Evolutionary conservation across 2,797 vertebrate genomes (phyloP).

Genomic region (Sorex maritimensis): DNA sequence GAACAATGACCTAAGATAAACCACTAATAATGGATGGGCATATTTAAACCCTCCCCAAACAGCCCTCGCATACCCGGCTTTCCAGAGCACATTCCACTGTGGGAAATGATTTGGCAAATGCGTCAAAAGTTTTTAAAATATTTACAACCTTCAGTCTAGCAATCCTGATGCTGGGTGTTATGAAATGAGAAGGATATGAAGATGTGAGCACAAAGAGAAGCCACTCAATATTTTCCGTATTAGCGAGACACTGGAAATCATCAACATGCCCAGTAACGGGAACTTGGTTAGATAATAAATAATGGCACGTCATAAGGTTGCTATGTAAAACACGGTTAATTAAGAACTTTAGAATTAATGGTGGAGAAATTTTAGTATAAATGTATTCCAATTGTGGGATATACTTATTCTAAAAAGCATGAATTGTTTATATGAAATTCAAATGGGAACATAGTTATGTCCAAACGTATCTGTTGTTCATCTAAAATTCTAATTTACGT

Average conservation of each 20-base stretch:
- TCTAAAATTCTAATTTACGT: slow-evolving; percentile 55
- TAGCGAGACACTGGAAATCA: slow-evolving; percentile 50
- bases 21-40: neutral
- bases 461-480: slow-evolving; percentile 52
- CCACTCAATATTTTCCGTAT: neutral
- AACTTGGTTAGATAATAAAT: slow-evolving; percentile 26
- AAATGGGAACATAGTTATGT: neutral
- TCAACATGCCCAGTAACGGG: neutral
- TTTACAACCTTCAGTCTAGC: slow-evolving; percentile 25
- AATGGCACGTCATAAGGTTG: neutral
- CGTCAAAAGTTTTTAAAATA: slow-evolving; percentile 21
- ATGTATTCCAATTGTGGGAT: neutral
- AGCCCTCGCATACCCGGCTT: neutral
- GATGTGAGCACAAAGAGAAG: slow-evolving; percentile 42
- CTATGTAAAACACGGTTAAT: slow-evolving; percentile 42
- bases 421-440: slow-evolving; percentile 54
- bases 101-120: slow-evolving; percentile 1
- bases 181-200: slow-evolving; percentile 53
- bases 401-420: slow-evolving; percentile 6
- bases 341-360: slow-evolving; percentile 47
- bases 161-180: slow-evolving; percentile 26
- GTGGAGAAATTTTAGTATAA: neutral
- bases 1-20: neutral
- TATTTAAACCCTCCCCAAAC: neutral
- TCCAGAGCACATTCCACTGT: neutral